Evolutionary conservation across 2,113 vertebrate genomes (phyloP), one percentile per base, ranked within the genome.

Genomic region (Uria aalge): DNA sequence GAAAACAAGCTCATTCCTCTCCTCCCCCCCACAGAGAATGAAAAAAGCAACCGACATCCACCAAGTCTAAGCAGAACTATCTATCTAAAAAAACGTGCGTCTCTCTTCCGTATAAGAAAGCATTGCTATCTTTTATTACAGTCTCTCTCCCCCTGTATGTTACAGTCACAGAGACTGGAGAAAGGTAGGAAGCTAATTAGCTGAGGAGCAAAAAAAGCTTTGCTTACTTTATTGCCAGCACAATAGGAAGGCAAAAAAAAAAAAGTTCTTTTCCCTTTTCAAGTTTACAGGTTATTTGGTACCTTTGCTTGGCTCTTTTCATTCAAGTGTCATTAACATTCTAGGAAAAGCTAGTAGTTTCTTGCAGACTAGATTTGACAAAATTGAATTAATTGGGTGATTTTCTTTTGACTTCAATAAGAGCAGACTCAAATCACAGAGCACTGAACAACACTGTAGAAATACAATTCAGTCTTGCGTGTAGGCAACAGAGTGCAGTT

Each of bases 371-470:
- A 79, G 62, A 76, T 79, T 87, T 95, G 95, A 95, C 92, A 96
- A 92, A 94, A 95, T 95, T 91, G 86, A 90, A 92, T 89, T 96
- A 94, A 97, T 96, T 96, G 94, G 89, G 45, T 56, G 76, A 75
- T 95, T 97, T 96, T 66, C 40, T 74, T 86, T 85, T 92, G 77
- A 89, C 64, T 87, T 73, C 83, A 92, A 11, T 40, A 91, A 55
- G 23, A 94, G 50, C 59, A 88, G 93, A 82, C 85, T 88, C 41
- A 88, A 79, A 50, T 50, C 71, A 50, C n/a, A 24, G 55, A 62
- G 32, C 62, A 14, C 30, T 76, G 30, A 75, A 86, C 26, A 86
- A 6, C 47, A 56, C 40, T 75, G 57, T 7, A 73, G 50, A 91
- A 88, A 38, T 8, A 82, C 36, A 76, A 17, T 38, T 79, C n/a